A percentile compares a stretch with the other conserved stretches of the same genome.
phyloP scores from a whole-genome alignment of 2,113 vertebrate species.

The Cynocephalus volans region DNA sequence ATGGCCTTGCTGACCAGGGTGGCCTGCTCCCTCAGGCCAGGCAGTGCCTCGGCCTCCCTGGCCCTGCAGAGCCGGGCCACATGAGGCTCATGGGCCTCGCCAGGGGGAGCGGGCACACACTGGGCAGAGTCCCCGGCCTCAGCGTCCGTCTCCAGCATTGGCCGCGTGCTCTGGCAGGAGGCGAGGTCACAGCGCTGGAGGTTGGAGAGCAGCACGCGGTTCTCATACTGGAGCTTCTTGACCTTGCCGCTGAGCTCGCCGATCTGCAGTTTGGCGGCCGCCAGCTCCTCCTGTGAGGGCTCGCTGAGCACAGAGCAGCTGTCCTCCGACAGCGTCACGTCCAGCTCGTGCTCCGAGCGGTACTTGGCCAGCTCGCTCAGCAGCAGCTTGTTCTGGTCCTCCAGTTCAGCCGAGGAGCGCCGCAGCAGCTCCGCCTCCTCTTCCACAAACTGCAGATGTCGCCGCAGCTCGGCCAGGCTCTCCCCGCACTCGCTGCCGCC shows the following conservation, averaged over 20 bases:
- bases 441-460: constrained; percentile 99
- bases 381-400: constrained; percentile 99
- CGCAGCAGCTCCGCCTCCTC: constrained; percentile 98
- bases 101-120: constrained; percentile 91
- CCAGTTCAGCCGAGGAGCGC: constrained; percentile 96
- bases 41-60: constrained; percentile 93
- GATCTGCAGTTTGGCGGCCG: constrained; percentile 95
- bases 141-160: constrained; percentile 94
- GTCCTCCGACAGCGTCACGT: constrained; percentile 91
- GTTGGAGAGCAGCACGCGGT: constrained; percentile 97
- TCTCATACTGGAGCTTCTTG: constrained; percentile 99
- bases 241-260: constrained; percentile 96
- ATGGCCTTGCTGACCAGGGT: constrained; percentile 95
- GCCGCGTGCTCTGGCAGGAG: constrained; percentile 93
- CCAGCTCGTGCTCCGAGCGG: constrained; percentile 94
- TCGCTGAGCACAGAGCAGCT: constrained; percentile 94
- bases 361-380: constrained; percentile 97
- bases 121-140: constrained; percentile 96
- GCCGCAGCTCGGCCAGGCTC: constrained; percentile 94
- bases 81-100: constrained; percentile 83
- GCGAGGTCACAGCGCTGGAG: constrained; percentile 97
- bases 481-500: constrained; percentile 92
- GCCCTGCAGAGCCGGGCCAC: constrained; percentile 86
- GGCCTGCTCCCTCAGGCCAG: constrained; percentile 95
- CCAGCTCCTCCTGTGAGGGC: constrained; percentile 95